Base-by-base conservation (phyloP, 2,888 invertebrate species). In the Orthosia cruda region DNA sequence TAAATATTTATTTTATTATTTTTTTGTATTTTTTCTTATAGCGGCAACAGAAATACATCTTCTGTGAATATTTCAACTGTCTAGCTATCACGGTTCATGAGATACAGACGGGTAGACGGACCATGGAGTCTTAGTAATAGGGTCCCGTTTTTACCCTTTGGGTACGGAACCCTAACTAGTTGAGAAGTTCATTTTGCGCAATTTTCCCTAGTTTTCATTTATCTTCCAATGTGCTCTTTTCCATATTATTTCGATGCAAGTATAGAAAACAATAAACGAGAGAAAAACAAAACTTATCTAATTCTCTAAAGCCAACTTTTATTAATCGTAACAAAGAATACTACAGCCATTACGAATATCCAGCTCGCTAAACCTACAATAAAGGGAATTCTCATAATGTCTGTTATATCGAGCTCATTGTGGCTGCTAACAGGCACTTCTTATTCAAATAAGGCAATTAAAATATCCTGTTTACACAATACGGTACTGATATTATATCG, bases 371-470 rank as follows among this genome's bases (percentile, higher is more conserved):
- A 65, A 76, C 52, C 9, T 72, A 62, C 52, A 61, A 66, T 74
- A 74, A 71, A 79, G 59, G 23, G 9, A 58, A 72, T 71, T 71
- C 67, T 59, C 62, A 20, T 62, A 76, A 58, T 49, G 49, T 68
- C 55, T 75, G 32, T 47, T 59, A 57, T 57, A 72, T 75, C 57
- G 62, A 57, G 69, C 70, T 73, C 71, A 69, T 62, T 72, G 64
- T 64, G 72, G 68, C 47, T 55, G 40, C 61, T 54, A 71, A 75
- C 64, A 77, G 68, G 47, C 74, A 70, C 70, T 87, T 84, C 63
- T 80, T 77, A 87, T 85, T 85, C 69, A 85, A 87, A 85, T 87
- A 74, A 72, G 85, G 65, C 71, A 83, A 83, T 78, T 87, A 76
- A 73, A 80, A 76, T 85, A 73, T 73, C 63, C 70, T 80, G 74